A percentile compares a stretch with the other conserved stretches of the same genome.
These are phyloP conservation scores for Ammodytes marinus DNA, from an alignment of 2,113 vertebrate genomes.

Conservation along the genomic window DNA sequence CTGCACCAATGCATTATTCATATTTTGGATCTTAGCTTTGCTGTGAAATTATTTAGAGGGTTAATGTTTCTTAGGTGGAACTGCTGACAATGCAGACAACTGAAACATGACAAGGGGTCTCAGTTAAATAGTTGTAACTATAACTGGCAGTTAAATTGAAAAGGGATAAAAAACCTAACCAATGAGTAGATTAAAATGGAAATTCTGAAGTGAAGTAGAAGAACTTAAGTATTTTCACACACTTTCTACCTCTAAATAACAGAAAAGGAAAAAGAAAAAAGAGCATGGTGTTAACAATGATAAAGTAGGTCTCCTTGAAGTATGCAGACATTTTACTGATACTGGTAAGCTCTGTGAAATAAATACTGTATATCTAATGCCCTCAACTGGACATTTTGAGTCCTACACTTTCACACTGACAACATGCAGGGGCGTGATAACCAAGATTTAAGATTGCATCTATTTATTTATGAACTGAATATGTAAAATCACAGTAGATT, in stretches of 20 bases:
- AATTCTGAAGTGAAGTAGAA: no score
- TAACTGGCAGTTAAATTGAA: no score
- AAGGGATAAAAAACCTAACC: no score
- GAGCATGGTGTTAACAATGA: background rate
- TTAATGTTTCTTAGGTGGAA: no score
- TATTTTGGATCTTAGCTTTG: no score
- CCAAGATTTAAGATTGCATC: background rate
- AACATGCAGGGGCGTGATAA: background rate
- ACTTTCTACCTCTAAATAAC: background rate
- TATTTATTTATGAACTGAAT: background rate
- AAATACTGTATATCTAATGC: background rate
- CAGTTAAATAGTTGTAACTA: no score
- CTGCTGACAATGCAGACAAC: no score
- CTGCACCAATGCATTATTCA: no score
- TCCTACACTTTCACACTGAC: background rate
- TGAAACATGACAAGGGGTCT: no score
- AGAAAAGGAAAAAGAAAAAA: no score
- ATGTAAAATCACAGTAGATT: background rate
- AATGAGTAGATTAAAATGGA: no score
- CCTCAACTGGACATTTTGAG: constrained; percentile 9
- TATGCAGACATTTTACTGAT: background rate
- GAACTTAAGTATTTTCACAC: background rate
- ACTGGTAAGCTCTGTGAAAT: background rate
- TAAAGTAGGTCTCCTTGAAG: background rate
- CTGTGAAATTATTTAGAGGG: no score